Conservation (phyloP, 2,113 vertebrate species). For the Aleadryas rufinucha region DNA sequence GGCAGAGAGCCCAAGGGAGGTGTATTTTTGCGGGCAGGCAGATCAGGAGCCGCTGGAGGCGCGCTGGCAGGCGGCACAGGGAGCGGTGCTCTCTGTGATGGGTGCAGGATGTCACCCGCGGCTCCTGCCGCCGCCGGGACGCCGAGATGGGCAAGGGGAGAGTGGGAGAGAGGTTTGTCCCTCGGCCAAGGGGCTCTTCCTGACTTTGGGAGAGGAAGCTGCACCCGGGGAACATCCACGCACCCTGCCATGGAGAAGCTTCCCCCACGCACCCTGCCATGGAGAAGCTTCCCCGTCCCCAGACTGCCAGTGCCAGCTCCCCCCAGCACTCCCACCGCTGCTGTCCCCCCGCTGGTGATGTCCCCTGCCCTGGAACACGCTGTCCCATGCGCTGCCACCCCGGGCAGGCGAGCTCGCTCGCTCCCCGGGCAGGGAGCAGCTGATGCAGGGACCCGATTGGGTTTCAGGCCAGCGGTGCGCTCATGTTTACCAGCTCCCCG, state of each 20-base stretch:
- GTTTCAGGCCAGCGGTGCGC: neutral
- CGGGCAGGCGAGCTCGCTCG: rapidly evolving
- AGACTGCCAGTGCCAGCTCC: neutral
- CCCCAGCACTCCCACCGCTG: neutral
- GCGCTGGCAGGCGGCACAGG: neutral
- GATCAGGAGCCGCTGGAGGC: neutral
- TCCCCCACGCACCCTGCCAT: too few relatives aligned
- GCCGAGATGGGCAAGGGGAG: neutral
- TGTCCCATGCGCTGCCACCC: neutral
- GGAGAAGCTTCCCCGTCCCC: neutral
- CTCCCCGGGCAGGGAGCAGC: neutral
- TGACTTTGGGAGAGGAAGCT: neutral
- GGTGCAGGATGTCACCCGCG: neutral
- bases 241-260: neutral
- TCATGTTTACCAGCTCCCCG: neutral
- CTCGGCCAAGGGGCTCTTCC: neutral
- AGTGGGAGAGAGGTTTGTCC: neutral
- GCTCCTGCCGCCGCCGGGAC: rapidly evolving
- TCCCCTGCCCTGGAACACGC: neutral
- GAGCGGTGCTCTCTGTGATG: neutral
- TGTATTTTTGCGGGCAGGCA: neutral
- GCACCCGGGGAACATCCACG: neutral
- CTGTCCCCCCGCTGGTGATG: rapidly evolving
- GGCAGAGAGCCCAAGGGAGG: neutral
- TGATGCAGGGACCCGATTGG: neutral